These are phyloP conservation scores for Upupa epops DNA, from an alignment of 2,113 vertebrate genomes.

Conservation along the genomic window DNA sequence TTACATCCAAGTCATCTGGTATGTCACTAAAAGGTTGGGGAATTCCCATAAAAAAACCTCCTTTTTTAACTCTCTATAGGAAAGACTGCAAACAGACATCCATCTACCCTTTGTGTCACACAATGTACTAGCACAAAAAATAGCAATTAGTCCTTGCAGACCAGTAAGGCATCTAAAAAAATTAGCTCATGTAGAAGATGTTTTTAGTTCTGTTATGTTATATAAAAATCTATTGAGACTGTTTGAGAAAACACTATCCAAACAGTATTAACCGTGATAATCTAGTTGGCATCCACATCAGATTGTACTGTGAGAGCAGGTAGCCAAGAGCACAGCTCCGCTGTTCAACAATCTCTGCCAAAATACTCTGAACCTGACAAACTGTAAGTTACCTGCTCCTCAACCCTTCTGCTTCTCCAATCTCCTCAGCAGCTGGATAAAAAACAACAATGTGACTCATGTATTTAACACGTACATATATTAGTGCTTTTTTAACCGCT, in stretches of 20 bases:
- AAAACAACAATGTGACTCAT: neutral
- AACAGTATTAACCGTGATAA: neutral
- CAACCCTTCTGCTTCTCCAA: neutral
- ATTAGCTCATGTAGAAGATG: neutral
- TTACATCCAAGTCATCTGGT: neutral
- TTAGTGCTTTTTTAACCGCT: neutral
- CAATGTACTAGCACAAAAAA: neutral
- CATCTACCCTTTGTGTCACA: neutral
- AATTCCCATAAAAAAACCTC: neutral
- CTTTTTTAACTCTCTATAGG: neutral
- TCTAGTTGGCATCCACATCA: neutral
- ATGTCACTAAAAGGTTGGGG: neutral
- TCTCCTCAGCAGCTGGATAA: neutral
- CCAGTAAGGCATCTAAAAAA: neutral
- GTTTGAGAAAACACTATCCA: neutral
- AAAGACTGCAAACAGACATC: neutral
- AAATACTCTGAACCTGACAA: neutral
- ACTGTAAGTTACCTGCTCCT: neutral
- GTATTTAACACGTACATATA: fast-evolving
- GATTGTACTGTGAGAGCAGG: neutral
- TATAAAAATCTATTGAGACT: neutral
- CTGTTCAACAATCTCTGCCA: neutral
- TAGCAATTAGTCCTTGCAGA: neutral
- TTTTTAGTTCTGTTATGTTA: neutral
- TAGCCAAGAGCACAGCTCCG: neutral